Percentiles rank a stretch among this genome's conserved stretches.
phyloP scores from a whole-genome alignment of 1,140 invertebrate genomes.

The Drosophila cardini region DNA sequence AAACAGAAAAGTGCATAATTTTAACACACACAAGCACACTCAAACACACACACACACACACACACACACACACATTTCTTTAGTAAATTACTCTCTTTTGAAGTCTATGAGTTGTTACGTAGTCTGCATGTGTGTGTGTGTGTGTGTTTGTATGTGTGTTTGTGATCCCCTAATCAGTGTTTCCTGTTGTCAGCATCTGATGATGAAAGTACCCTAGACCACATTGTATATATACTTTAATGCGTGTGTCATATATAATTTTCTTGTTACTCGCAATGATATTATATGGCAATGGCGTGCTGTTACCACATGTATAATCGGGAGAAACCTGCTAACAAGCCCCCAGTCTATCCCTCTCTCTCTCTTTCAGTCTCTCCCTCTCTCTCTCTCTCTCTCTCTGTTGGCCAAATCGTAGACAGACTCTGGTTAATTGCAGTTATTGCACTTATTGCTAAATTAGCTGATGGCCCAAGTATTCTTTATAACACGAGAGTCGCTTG shows the following conservation, averaged over 20 bases:
- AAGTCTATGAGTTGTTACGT: constrained; percentile 4
- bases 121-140: too few relatives aligned
- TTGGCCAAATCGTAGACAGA: constrained; percentile 10
- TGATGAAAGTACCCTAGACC: constrained; percentile 15
- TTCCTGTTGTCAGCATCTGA: constrained; percentile 24
- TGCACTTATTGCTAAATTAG: constrained; percentile 43
- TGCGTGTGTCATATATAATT: constrained; percentile 42
- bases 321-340: constrained; percentile 17
- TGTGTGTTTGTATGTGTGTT: neutral
- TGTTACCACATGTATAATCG: constrained; percentile 32
- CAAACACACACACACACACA: too few relatives aligned
- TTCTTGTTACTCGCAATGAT: constrained; percentile 36
- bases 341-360: too few relatives aligned
- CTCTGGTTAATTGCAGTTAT: constrained; percentile 38
- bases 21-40: too few relatives aligned
- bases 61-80: neutral
- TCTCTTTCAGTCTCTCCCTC: neutral
- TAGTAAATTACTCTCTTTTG: constrained; percentile 8
- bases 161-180: constrained; percentile 30
- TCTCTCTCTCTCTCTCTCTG: neutral
- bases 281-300: constrained; percentile 23
- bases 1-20: constrained; percentile 4
- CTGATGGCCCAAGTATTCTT: constrained; percentile 28
- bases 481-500: neutral
- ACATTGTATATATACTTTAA: constrained; percentile 30